Evolutionary conservation across 2,888 invertebrate species (phyloP), one percentile per base, ranked within the genome.

Genomic region (Mesorhabditis spiculigera): DNA sequence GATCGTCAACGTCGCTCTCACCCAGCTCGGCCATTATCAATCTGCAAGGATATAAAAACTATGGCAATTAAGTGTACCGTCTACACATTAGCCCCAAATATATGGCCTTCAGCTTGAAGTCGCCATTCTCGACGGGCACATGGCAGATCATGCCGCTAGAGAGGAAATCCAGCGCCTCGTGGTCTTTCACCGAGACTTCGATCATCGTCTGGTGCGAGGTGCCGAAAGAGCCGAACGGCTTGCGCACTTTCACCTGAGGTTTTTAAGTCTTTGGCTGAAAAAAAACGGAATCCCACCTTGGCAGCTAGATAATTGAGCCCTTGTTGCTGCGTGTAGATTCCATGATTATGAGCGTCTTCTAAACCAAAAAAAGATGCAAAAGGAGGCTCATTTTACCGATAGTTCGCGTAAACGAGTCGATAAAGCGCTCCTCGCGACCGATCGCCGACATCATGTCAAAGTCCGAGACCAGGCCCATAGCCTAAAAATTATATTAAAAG

Each of bases 381-480:
- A 28, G 28, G 28, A 28, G 28, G 28, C 28, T 28, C 28, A 10
- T 50, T 50, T 50, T 50, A 50, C 58, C 58, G n/a, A 50, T 50
- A 50, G 58, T 50, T 50, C 58, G 58, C n/a, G 58, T 50, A n/a
- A 50, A 50, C 58, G n/a, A 50, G 58, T 50, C 58, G 58, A 50
- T n/a, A n/a, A 50, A 50, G n/a, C 58, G 89, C 69, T 92, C 91
- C 84, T 93, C 93, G 5, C 91, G 90, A 6, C 96, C 96, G 75
- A 99, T 91, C 77, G 96, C 89, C 83, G 89, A 89, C 28, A 90
- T 86, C 61, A 90, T 89, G 79, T 90, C 89, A 79, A 93, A 93
- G 86, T 98, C 97, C 80, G 92, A 92, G 72, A 92, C 91, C 64
- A 96, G 90, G 4, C 96, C 96, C 92, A 99, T 92, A 0, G 96